Percentiles rank a stretch among this genome's conserved stretches.
These are phyloP conservation scores for Latrodectus geometricus DNA, from an alignment of 1,140 invertebrate species.

Conservation along the genomic window DNA sequence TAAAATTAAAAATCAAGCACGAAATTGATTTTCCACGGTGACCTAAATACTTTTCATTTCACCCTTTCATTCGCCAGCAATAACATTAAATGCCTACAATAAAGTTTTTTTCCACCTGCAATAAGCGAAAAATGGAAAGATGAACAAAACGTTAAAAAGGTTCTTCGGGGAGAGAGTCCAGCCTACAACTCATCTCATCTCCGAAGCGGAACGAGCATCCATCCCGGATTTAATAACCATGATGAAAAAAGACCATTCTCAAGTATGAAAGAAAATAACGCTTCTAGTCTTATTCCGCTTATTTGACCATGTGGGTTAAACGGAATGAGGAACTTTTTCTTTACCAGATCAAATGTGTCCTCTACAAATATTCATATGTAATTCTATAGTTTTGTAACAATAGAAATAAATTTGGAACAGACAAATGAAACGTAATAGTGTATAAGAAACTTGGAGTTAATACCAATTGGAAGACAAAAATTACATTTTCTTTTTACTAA, in stretches of 20 bases:
- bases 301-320: constrained; percentile 52
- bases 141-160: not conserved
- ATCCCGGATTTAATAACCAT: constrained; percentile 57
- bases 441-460: too few relatives aligned
- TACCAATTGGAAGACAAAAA: too few relatives aligned
- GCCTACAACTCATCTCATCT: constrained; percentile 16
- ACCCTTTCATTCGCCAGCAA: not conserved
- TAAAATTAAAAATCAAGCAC: not conserved
- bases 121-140: not conserved
- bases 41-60: constrained; percentile 2
- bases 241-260: not conserved
- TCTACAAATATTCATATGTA: too few relatives aligned
- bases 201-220: constrained; percentile 47
- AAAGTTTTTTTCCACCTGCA: not conserved
- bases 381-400: too few relatives aligned
- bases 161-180: constrained; percentile 4
- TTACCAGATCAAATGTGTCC: too few relatives aligned
- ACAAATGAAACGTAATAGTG: too few relatives aligned
- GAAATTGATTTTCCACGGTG: not conserved
- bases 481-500: too few relatives aligned
- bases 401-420: too few relatives aligned
- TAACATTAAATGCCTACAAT: not conserved
- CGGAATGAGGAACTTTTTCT: constrained; percentile 1
- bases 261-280: constrained; percentile 19
- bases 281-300: constrained; percentile 48